Evolutionary conservation across 1,140 invertebrate genomes (phyloP).

Genomic region (Apis laboriosa): DNA sequence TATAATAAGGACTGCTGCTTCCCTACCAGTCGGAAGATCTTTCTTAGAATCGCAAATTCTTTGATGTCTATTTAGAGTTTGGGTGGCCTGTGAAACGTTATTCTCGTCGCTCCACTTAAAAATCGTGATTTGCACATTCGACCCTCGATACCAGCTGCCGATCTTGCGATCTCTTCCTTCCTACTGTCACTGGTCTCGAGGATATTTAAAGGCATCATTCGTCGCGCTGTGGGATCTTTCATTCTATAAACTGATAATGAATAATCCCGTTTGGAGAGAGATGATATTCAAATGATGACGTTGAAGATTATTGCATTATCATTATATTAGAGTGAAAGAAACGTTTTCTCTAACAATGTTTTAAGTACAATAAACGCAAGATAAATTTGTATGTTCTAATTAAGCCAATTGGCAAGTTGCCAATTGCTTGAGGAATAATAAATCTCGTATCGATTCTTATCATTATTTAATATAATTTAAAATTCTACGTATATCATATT

Average conservation of each 20-base stretch:
- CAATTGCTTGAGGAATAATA: too few relatives aligned
- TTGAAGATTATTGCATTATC: too few relatives aligned
- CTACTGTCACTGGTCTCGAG: constrained; percentile 39
- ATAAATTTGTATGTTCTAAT: too few relatives aligned
- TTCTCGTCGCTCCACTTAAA: constrained; percentile 61
- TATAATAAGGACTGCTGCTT: constrained; percentile 22
- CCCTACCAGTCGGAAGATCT: constrained; percentile 18
- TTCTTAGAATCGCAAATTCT: background rate
- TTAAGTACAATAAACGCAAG: too few relatives aligned
- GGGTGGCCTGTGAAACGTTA: constrained; percentile 38
- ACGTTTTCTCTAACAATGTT: too few relatives aligned
- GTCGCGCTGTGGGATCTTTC: constrained; percentile 15
- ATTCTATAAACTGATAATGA: constrained; percentile 5
- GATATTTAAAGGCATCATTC: constrained; percentile 36
- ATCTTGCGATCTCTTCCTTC: constrained; percentile 50
- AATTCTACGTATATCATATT: too few relatives aligned
- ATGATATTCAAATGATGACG: too few relatives aligned
- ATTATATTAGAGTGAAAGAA: too few relatives aligned
- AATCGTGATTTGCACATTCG: constrained; percentile 68
- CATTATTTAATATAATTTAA: too few relatives aligned
- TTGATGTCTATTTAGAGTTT: constrained; percentile 23
- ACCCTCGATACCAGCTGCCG: constrained; percentile 27
- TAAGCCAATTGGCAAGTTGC: too few relatives aligned
- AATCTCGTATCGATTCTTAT: too few relatives aligned
- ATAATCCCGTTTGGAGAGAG: background rate